phyloP scores from a whole-genome alignment of 2,113 vertebrate genomes.

The Eptatretus burgeri region DNA sequence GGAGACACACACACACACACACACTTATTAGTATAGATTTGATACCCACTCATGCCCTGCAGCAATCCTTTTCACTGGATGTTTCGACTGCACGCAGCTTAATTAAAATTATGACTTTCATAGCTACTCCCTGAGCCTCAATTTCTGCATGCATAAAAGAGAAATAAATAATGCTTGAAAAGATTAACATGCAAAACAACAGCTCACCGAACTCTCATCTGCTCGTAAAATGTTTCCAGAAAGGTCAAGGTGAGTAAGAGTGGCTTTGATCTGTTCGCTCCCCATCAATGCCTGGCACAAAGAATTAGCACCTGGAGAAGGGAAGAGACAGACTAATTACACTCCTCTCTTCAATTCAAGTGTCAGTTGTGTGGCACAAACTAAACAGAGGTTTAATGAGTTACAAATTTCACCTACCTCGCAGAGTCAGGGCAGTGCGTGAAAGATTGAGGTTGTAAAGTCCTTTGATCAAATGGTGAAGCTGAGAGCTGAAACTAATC shows the following conservation, averaged over 20 bases:
- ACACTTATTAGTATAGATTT: no score
- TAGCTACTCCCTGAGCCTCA: no score
- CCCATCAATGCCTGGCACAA: constrained; percentile 3
- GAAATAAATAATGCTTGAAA: no score
- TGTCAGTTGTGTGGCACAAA: background rate
- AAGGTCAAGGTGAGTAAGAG: constrained; percentile 2
- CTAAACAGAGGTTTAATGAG: background rate
- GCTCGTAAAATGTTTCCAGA: background rate
- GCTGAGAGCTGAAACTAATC: background rate
- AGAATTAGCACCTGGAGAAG: constrained; percentile 2
- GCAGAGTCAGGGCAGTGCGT: background rate
- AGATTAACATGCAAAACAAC: no score
- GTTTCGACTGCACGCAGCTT: no score
- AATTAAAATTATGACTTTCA: no score
- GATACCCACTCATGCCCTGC: no score
- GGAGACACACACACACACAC: no score
- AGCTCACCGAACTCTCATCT: constrained; percentile 5
- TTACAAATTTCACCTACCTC: background rate
- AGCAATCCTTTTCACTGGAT: no score
- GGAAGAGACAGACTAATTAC: background rate
- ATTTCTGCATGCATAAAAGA: no score
- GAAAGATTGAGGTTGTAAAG: background rate
- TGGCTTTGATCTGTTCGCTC: background rate
- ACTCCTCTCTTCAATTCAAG: background rate
- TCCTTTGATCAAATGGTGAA: background rate